Evolutionary conservation across 2,888 invertebrate genomes (phyloP), one percentile per base, ranked within the genome.

Genomic region (Calameuta idolon): DNA sequence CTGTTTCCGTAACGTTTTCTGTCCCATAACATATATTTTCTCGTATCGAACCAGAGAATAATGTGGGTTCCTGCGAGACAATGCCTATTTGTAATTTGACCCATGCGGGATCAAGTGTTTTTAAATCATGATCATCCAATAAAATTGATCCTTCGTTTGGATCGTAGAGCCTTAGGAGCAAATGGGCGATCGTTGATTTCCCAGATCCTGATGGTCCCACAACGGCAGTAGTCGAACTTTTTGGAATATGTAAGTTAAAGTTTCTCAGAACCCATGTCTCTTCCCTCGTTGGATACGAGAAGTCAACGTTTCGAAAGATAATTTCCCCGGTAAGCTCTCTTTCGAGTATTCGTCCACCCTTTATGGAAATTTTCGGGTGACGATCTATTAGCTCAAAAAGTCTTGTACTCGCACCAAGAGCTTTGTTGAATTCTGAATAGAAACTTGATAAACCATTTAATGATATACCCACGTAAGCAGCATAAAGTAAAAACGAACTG

Each of bases 131-230:
- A 11, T 96, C 96, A 89, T 99, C 99, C 34, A 99, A 90, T 75
- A 93, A 89, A 76, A 99, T 93, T 11, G 89, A 89, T 0, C 98
- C 98, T 79, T 91, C 87, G 4, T 93, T 92, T 0, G 98, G 98
- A 89, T 98, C 98, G 89, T 99, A 99, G 0, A 97, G 92, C 86
- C 98, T 93, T 75, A 99, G 92, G 81, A 99, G 93, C 1, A 99
- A 93, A 1, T 96, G 93, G 0, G 96, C 97, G 79, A 99, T 93
- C 0, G 99, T 99, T 75, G 98, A 98, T 92, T 99, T 99, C 0
- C 99, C 99, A 35, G 97, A 97, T 0, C 99, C 99, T 79, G 98
- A 98, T 0, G 97, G 93, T 0, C 99, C 99, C 0, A 99, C 95
- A 30, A 95, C 90, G 0, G 98, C 98, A 12, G 97, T 94, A 0